Conservation (phyloP, 2,113 vertebrate species). For the Hemicordylus capensis region DNA sequence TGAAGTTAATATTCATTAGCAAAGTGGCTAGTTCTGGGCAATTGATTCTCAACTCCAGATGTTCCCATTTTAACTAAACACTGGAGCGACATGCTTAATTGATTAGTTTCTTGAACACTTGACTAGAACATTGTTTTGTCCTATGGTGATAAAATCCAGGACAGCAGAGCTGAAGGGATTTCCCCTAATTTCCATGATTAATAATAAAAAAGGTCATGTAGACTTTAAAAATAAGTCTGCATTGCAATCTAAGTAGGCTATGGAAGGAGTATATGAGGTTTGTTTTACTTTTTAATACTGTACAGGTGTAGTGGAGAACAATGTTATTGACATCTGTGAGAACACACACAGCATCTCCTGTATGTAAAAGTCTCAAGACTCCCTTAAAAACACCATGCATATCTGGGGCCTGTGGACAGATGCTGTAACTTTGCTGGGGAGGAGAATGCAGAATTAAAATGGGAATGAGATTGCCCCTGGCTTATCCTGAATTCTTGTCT, state of each 20-base stretch:
- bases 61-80: constrained; percentile 68
- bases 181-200: constrained; percentile 29
- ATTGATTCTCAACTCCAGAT: constrained; percentile 77
- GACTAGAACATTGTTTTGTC: constrained; percentile 29
- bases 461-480: constrained; percentile 29
- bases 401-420: constrained; percentile 20
- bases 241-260: neutral
- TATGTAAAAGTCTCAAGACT: constrained; percentile 12
- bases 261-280: neutral
- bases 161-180: constrained; percentile 57
- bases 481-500: constrained; percentile 25
- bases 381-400: constrained; percentile 36
- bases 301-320: neutral
- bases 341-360: neutral
- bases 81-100: constrained; percentile 60
- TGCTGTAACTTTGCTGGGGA: neutral
- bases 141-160: constrained; percentile 55
- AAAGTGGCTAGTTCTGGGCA: constrained; percentile 72
- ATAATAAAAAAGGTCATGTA: neutral
- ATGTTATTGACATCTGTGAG: neutral
- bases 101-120: constrained; percentile 62
- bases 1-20: constrained; percentile 74
- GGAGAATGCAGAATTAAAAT: constrained; percentile 24
- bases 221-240: neutral
- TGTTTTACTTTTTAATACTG: constrained; percentile 21